Base-by-base conservation (phyloP, 2,113 vertebrate genomes). In the Myiagra hebetior region DNA sequence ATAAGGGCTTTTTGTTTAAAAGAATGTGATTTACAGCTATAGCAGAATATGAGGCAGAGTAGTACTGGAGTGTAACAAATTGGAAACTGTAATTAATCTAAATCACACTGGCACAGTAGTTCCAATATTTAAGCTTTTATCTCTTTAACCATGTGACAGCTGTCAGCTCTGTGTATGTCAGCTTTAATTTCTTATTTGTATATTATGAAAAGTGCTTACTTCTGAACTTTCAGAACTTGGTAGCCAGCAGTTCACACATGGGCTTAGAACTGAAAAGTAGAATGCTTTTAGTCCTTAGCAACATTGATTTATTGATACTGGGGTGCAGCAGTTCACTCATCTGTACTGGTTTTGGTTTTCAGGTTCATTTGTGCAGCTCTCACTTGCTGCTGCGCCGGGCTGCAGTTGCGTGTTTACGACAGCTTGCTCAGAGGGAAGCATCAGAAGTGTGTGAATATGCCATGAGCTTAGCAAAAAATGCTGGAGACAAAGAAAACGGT, bases 281-380 rank as follows among this genome's bases (percentile, higher is more conserved):
- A 73, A 79, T 42, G 35, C 7, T 69, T 33, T 30, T 87, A 60
- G n/a, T 75, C 52, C 47, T 41, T 77, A 63, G 16, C 35, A 80
- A 42, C 5, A 5, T 9, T 64, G 37, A 68, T 73, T 35, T 77
- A 30, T 31, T 91, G 67, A 26, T 55, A 6, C 1, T 11, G 28
- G 19, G 14, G 13, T 65, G 50, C 68, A 75, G 44, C 67, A 72
- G 35, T 70, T 85, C 28, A 52, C 70, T 86, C 7, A 27, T 10
- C 55, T 88, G 11, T 72, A 42, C 68, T 47, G 92, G 16, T 85
- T 95, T 20, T 68, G 85, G 37, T 95, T 97, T 94, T 19, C 96
- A 99, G 99, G 99, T 99, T 87, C 99, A 99, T 87, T 97, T 99
- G 31, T 99, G 99, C 97, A 99, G 99, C 92, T 99, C 99, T 92